phyloP scores from a whole-genome alignment of 2,888 invertebrate genomes.

The Laspeyria flexula region DNA sequence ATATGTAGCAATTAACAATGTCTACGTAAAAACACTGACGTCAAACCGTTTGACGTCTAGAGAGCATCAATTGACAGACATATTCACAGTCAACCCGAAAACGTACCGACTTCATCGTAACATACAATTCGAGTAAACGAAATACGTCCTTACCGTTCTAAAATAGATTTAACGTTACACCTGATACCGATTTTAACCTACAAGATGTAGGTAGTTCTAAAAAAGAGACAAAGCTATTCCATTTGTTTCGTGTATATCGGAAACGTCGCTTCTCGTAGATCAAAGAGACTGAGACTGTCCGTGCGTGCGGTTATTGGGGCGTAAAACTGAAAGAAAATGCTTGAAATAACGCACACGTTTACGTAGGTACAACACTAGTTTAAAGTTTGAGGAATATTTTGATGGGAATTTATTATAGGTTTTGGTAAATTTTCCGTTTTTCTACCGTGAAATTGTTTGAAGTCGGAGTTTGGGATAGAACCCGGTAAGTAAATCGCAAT shows the following conservation, averaged over 20 bases:
- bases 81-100: neutral
- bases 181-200: neutral
- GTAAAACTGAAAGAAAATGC: conserved; percentile 62
- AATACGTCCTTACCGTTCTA: neutral
- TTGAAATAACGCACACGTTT: conserved; percentile 48
- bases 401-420: conserved; percentile 10
- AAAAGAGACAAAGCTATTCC: conserved; percentile 12
- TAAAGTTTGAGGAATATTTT: conserved; percentile 5
- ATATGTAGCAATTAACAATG: too few species aligned
- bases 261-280: conserved; percentile 50
- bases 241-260: conserved; percentile 44
- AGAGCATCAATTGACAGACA: neutral
- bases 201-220: conserved; percentile 16
- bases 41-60: too few species aligned
- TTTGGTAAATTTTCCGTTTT: too few species aligned
- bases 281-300: conserved; percentile 55
- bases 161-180: conserved; percentile 1
- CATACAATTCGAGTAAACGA: neutral
- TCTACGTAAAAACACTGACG: too few species aligned
- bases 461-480: too few species aligned
- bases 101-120: neutral
- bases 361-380: conserved; percentile 27
- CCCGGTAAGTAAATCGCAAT: too few species aligned
- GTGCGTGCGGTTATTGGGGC: conserved; percentile 50
- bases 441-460: too few species aligned